Evolutionary conservation across 2,888 invertebrate species (phyloP).

Genomic region (Caenorhabditis uteleia): DNA sequence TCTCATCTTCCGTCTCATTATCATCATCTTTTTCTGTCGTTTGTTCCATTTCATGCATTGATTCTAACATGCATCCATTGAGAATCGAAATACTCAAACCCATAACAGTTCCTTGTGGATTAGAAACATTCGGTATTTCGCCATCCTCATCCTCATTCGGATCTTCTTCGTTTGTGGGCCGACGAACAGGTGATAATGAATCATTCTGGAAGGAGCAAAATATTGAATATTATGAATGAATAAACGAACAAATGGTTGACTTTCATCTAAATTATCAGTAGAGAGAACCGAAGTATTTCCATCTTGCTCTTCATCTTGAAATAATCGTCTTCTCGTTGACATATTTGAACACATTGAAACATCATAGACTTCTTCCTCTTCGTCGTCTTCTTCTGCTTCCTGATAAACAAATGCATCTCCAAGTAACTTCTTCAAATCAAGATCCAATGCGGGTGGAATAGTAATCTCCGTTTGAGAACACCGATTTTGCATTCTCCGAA

Average conservation of each 20-base stretch:
- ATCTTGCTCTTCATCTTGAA: background rate
- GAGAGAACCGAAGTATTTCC: slow-evolving; percentile 7
- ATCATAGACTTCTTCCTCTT: slow-evolving; percentile 35
- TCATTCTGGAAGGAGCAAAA: slow-evolving; percentile 23
- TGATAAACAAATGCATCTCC: slow-evolving; percentile 16
- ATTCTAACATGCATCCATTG: slow-evolving; percentile 39
- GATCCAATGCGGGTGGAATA: slow-evolving; percentile 29
- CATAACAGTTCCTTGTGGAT: slow-evolving; percentile 23
- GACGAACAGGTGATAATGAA: slow-evolving; percentile 28
- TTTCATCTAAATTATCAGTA: slow-evolving; percentile 16
- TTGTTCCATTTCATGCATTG: slow-evolving; percentile 12
- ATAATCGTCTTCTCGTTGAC: slow-evolving; percentile 15
- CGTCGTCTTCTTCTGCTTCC: slow-evolving; percentile 11
- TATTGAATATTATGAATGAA: background rate
- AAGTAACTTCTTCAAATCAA: slow-evolving; percentile 38
- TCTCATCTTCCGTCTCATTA: slow-evolving; percentile 6
- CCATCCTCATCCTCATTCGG: slow-evolving; percentile 7
- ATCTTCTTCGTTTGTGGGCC: no score
- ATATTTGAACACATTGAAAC: slow-evolving; percentile 21
- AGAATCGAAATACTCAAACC: slow-evolving; percentile 34
- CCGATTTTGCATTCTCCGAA: slow-evolving; percentile 24
- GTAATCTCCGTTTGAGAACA: slow-evolving; percentile 39
- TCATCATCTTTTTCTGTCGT: slow-evolving; percentile 1
- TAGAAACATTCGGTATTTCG: slow-evolving; percentile 13
- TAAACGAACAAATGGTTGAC: slow-evolving; percentile 19